Conservation (phyloP, 1,140 invertebrate species). For the Drosophila tropicalis region DNA sequence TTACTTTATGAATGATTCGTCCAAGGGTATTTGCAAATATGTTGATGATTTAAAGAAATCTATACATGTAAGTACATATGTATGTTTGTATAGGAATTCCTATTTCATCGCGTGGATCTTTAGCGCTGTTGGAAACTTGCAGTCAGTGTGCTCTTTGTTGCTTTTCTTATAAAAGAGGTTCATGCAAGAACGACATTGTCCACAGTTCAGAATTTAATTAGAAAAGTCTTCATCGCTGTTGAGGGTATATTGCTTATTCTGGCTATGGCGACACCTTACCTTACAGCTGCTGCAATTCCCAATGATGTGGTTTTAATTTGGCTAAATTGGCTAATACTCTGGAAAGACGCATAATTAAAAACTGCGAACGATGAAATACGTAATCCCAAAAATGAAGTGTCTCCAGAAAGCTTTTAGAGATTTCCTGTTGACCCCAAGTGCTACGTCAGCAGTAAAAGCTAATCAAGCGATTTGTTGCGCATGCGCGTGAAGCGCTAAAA, state of each 20-base stretch:
- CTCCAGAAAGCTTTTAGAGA: constrained; percentile 47
- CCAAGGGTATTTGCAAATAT: no score
- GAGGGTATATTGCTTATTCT: constrained; percentile 51
- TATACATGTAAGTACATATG: no score
- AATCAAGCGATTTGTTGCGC: constrained; percentile 82
- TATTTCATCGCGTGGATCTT: neutral
- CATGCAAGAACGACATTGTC: constrained; percentile 23
- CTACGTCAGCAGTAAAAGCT: constrained; percentile 47
- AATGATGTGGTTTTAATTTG: constrained; percentile 56
- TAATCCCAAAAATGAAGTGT: constrained; percentile 31
- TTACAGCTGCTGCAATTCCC: constrained; percentile 23
- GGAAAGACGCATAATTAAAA: constrained; percentile 32
- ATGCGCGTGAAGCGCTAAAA: constrained; percentile 69
- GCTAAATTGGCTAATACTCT: constrained; percentile 57
- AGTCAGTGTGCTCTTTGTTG: constrained; percentile 29
- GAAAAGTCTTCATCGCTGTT: constrained; percentile 44
- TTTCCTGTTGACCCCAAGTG: constrained; percentile 52
- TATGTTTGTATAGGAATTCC: no score
- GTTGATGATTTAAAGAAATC: no score
- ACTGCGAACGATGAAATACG: constrained; percentile 19
- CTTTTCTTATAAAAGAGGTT: constrained; percentile 29
- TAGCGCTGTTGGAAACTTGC: constrained; percentile 33
- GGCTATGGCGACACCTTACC: constrained; percentile 59
- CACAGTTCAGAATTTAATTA: constrained; percentile 48
- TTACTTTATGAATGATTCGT: no score